Evolutionary conservation across 1,140 invertebrate genomes (phyloP).

Genomic region (Cotesia typhae): DNA sequence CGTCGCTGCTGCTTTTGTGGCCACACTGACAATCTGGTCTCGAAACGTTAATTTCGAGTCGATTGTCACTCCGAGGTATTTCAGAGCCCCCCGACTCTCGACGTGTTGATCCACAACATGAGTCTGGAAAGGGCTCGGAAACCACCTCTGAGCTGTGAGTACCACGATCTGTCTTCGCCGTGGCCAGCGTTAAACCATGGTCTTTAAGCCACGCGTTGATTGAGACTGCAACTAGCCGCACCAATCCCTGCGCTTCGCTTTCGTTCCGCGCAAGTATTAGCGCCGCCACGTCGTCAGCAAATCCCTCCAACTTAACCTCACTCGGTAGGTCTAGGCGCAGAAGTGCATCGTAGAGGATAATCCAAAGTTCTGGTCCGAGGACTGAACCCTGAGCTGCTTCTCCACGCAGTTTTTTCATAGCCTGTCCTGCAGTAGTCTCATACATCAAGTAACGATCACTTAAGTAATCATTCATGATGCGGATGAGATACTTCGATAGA

Average conservation of each 20-base stretch:
- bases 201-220: too few species aligned
- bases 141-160: constrained; percentile 17
- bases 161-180: constrained; percentile 35
- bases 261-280: constrained; percentile 37
- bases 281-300: constrained; percentile 30
- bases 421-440: constrained; percentile 1
- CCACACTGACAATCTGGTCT: constrained; percentile 33
- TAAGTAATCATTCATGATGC: constrained; percentile 40
- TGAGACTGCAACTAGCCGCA: constrained; percentile 8
- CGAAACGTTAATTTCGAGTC: constrained; percentile 36
- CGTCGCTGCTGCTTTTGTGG: constrained; percentile 34
- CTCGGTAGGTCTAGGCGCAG: constrained; percentile 45
- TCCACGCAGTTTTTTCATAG: constrained; percentile 22
- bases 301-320: constrained; percentile 38
- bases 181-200: neutral
- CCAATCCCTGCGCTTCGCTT: constrained; percentile 32
- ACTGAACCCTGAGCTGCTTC: constrained; percentile 49
- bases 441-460: constrained; percentile 12
- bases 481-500: constrained; percentile 29
- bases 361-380: constrained; percentile 51
- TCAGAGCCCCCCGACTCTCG: constrained; percentile 25
- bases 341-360: constrained; percentile 48
- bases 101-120: neutral
- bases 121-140: neutral
- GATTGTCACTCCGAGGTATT: constrained; percentile 42